Percentiles rank a stretch among this genome's conserved stretches.
Conservation (phyloP, 1,140 invertebrate species). For the Aphelenchoides fujianensis region DNA sequence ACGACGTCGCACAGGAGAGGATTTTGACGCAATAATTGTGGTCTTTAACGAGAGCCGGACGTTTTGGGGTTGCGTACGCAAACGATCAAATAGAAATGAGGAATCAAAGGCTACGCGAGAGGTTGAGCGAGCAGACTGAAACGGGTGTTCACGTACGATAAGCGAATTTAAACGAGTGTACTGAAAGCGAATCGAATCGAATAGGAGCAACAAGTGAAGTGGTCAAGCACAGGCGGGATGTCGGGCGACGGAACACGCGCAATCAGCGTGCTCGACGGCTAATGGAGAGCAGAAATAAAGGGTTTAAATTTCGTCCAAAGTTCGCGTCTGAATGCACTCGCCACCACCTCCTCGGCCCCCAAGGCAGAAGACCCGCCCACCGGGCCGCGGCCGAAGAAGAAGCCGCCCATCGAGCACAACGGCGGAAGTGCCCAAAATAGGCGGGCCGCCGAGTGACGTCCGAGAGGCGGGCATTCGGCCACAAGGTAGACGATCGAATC, state of each 20-base stretch:
- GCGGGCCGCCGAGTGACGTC: neutral
- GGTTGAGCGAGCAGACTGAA: neutral
- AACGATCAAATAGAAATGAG: too few species aligned
- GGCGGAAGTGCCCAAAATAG: neutral
- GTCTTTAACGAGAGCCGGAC: too few species aligned
- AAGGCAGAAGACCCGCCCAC: neutral
- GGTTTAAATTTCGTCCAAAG: slow-evolving; percentile 1
- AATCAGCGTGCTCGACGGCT: neutral
- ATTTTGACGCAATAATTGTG: too few species aligned
- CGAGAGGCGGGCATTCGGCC: neutral
- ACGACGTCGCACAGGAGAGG: too few species aligned
- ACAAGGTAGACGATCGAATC: too few species aligned
- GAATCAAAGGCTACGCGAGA: neutral
- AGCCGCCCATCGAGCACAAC: neutral
- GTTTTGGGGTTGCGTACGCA: too few species aligned
- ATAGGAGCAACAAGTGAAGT: neutral
- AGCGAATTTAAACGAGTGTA: too few species aligned
- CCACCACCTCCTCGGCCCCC: neutral
- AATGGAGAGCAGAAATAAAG: neutral
- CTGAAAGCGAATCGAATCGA: neutral
- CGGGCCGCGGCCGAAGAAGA: neutral
- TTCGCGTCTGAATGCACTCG: too few species aligned
- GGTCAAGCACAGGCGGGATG: neutral
- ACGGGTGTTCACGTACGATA: neutral
- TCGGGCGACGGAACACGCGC: neutral